phyloP scores from a whole-genome alignment of 1,140 invertebrate genomes.

The Delia radicum region DNA sequence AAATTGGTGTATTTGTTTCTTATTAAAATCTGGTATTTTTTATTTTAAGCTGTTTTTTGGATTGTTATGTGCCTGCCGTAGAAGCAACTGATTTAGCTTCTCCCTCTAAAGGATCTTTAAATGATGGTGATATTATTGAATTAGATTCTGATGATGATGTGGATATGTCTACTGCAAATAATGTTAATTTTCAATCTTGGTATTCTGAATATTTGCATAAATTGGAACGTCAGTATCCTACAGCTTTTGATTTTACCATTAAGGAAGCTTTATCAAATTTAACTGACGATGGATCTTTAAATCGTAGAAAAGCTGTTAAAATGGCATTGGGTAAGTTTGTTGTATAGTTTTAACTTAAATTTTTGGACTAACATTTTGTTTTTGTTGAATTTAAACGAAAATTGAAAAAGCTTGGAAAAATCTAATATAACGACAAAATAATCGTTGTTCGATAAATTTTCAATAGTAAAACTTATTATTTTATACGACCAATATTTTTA shows the following conservation, averaged over 20 bases:
- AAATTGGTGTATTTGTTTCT: background rate
- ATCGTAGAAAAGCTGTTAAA: conserved; percentile 41
- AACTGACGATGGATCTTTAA: conserved; percentile 21
- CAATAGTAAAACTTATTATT: too few species aligned
- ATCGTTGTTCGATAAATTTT: too few species aligned
- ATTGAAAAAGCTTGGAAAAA: too few species aligned
- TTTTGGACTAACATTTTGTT: too few species aligned
- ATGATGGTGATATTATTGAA: conserved; percentile 51
- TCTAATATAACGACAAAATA: too few species aligned
- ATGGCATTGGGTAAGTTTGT: conserved; percentile 44
- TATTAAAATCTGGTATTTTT: background rate
- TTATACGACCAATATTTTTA: too few species aligned
- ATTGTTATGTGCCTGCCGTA: conserved; percentile 35
- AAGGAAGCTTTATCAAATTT: conserved; percentile 55
- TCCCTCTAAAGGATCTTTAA: background rate
- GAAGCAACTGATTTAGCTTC: background rate
- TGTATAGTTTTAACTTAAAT: background rate
- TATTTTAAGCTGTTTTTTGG: conserved; percentile 57
- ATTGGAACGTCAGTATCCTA: conserved; percentile 67
- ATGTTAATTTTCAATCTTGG: conserved; percentile 52
- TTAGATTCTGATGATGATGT: conserved; percentile 53
- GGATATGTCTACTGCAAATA: conserved; percentile 13
- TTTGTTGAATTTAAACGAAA: too few species aligned
- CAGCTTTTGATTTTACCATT: conserved; percentile 65
- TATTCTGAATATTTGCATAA: conserved; percentile 58